Evolutionary conservation across 2,888 invertebrate genomes (phyloP), one percentile per base, ranked within the genome.

Genomic region (Hecatera dysodea): DNA sequence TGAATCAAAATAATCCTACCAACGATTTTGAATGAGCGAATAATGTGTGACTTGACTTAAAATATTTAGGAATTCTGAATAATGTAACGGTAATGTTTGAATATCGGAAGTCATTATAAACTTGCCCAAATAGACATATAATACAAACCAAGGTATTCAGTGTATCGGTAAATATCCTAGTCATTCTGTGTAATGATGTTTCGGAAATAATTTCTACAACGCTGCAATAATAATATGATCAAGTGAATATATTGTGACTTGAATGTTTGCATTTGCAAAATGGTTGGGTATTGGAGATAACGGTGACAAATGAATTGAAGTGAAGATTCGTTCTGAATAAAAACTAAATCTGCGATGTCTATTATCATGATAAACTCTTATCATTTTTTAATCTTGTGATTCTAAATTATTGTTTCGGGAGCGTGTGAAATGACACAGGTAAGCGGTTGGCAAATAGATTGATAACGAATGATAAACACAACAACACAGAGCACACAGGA

Each of bases 391-490:
- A 81, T 68, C 57, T 59, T 76, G 48, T 67, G 52, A 67, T 81
- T 50, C 29, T 62, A 50, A 55, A 68, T 44, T 80, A 27, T 61
- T 60, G 52, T 48, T 81, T 78, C 48, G 48, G 80, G 53, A 85
- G 81, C 83, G 57, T 76, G 77, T 72, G 73, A 73, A 69, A 44
- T 52, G 66, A 71, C 42, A 64, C 75, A 79, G 63, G 72, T 64
- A 75, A 67, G 42, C 46, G 64, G 48, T 55, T 29, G 29, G 59
- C 67, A 85, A 80, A 76, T 62, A 64, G 44, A 52, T 52, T 57
- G 86, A 85, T 80, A 83, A 69, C 73, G 22, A n/a, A 62, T 1
- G n/a, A 60, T 67, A 67, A 71, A 83, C 72, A 71, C 57, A 52
- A 67, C 67, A 72, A 60, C 59, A 39, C 55, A 39, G 11, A 53